Percentiles rank a stretch among this genome's conserved stretches.
phyloP scores from a whole-genome alignment of 1,140 invertebrate genomes.

The Oedothorax gibbosus region DNA sequence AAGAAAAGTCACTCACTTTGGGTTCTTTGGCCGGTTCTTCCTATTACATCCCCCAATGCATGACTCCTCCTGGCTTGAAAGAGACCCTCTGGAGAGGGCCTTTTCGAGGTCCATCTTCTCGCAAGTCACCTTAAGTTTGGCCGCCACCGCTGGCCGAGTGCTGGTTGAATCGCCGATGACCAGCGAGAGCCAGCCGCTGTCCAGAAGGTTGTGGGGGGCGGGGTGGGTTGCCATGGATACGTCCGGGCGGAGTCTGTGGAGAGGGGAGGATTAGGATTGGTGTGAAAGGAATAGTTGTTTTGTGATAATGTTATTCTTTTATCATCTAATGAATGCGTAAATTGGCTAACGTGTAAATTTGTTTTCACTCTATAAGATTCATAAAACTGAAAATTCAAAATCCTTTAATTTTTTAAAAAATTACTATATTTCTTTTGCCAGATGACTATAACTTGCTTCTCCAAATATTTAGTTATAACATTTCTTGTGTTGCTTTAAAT shows the following conservation, averaged over 20 bases:
- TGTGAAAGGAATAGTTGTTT: too few species aligned
- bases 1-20: conserved; percentile 26
- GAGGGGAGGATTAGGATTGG: background rate
- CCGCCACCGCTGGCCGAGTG: conserved; percentile 33
- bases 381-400: too few species aligned
- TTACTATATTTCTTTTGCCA: too few species aligned
- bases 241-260: background rate
- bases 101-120: conserved; percentile 55
- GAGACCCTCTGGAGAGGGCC: background rate
- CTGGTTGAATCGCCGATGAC: conserved; percentile 39
- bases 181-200: conserved; percentile 48
- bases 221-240: conserved; percentile 48
- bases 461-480: too few species aligned
- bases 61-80: conserved; percentile 45
- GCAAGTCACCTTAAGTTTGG: conserved; percentile 52
- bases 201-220: conserved; percentile 36
- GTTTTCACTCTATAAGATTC: too few species aligned
- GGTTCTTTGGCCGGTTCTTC: conserved; percentile 48
- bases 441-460: too few species aligned
- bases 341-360: too few species aligned
- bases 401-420: too few species aligned
- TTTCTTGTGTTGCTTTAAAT: too few species aligned
- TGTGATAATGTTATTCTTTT: too few species aligned
- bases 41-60: conserved; percentile 23
- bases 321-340: too few species aligned